These are phyloP conservation scores for Mya arenaria DNA, from an alignment of 1,140 invertebrate genomes.

Conservation along the genomic window DNA sequence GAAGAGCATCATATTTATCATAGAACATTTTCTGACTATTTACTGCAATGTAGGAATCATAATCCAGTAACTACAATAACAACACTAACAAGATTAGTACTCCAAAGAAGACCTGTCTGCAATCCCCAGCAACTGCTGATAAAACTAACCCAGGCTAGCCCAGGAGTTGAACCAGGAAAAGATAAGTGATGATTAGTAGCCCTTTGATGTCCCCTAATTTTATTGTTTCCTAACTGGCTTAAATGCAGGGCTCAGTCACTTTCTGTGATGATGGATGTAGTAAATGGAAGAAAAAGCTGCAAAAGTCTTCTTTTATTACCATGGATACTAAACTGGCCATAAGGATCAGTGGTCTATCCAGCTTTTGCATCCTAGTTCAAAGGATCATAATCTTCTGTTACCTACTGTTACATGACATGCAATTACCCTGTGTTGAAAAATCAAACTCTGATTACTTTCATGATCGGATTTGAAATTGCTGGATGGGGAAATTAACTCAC, in stretches of 20 bases:
- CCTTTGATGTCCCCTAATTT: conserved; percentile 42
- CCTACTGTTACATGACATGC: no score
- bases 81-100: conserved; percentile 34
- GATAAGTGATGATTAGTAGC: background rate
- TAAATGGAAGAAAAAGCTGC: conserved; percentile 2
- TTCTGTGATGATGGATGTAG: background rate
- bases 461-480: no score
- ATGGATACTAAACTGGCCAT: background rate
- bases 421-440: no score
- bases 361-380: no score
- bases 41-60: no score
- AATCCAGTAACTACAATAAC: conserved; percentile 43
- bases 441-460: no score
- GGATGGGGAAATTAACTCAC: no score
- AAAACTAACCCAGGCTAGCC: no score
- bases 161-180: no score
- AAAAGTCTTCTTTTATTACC: conserved; percentile 18
- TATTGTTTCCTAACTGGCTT: conserved; percentile 3
- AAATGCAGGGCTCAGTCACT: background rate
- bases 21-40: no score
- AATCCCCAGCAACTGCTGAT: background rate
- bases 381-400: no score
- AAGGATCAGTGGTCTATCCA: background rate
- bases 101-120: background rate
- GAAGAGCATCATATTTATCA: no score